Base-by-base conservation (phyloP, 2,797 vertebrate species). In the Silurus aristotelis region DNA sequence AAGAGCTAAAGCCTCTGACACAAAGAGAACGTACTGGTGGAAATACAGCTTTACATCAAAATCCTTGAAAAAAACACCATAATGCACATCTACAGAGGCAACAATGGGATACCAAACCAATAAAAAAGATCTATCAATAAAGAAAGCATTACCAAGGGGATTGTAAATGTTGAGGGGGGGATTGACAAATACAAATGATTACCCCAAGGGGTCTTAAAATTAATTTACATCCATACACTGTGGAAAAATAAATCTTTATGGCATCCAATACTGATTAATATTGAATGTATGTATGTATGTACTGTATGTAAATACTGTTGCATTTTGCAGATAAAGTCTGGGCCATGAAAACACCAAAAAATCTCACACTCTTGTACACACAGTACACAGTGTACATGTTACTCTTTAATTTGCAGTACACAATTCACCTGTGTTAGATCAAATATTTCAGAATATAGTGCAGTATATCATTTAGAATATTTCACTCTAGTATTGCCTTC, bases 1-100 rank as follows among this genome's bases (percentile, higher is more conserved):
- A 82, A 67, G 60, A 68, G 72, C 25, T 68, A 84, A 84, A 31
- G 68, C 77, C 77, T 56, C 20, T 66, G 64, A 73, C 68, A 87
- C 48, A 73, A 87, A 71, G 72, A 87, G 61, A 85, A 87, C 27
- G 25, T 43, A n/a, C 12, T 68, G 80, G 38, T 46, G 63, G 8
- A 22, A 76, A 9, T 56, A 6, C 7, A 9, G 2, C 12, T 52
- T 6, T 52, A 73, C 1, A 55, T 27, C 8, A 76, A 56, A 9
- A 56, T 12, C 0, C 5, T 13, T 46, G n/a, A 22, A 48, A 48
- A 48, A 10, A 72, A 72, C 46, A 46, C 5, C 20, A 48, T n/a
- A 72, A 48, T 52, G 9, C 70, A 48, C 19, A 71, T 0, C 19
- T 22, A 7, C 19, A 38, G 17, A 20, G 17, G 68, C 68, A 43